phyloP scores from a whole-genome alignment of 2,113 vertebrate genomes.

The Gnathonemus longibarbis region DNA sequence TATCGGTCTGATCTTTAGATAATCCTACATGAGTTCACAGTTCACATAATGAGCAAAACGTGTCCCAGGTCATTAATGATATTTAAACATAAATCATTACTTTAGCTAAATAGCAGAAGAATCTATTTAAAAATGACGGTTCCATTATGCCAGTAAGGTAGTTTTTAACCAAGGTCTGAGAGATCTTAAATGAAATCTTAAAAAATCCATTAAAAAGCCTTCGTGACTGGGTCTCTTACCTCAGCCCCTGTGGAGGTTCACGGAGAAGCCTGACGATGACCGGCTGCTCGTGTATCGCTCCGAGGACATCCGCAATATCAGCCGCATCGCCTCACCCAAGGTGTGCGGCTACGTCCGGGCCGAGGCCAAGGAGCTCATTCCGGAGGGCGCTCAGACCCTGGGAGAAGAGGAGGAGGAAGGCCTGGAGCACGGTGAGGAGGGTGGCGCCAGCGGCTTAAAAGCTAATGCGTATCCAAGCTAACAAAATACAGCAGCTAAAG shows the following conservation, averaged over 20 bases:
- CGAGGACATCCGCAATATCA: conserved; percentile 86
- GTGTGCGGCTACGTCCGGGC: conserved; percentile 84
- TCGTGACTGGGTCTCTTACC: not conserved
- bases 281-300: conserved; percentile 87
- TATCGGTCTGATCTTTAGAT: not conserved
- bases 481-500: not conserved
- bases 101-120: not conserved
- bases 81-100: not conserved
- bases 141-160: not conserved
- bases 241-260: conserved; percentile 87
- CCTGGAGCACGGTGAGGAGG: conserved; percentile 29
- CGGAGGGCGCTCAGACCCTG: conserved; percentile 45
- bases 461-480: not conserved
- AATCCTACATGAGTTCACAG: not conserved
- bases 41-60: not conserved
- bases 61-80: not conserved
- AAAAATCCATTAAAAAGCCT: not conserved
- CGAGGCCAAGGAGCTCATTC: conserved; percentile 59
- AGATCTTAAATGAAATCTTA: not conserved
- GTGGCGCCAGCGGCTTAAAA: not conserved
- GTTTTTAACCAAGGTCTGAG: not conserved
- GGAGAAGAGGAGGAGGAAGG: not conserved
- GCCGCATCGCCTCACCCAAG: conserved; percentile 79
- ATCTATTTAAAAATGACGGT: not conserved
- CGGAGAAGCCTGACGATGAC: conserved; percentile 65